These are phyloP conservation scores for Meghimatium bilineatum DNA, from an alignment of 2,888 invertebrate species.

Conservation along the genomic window DNA sequence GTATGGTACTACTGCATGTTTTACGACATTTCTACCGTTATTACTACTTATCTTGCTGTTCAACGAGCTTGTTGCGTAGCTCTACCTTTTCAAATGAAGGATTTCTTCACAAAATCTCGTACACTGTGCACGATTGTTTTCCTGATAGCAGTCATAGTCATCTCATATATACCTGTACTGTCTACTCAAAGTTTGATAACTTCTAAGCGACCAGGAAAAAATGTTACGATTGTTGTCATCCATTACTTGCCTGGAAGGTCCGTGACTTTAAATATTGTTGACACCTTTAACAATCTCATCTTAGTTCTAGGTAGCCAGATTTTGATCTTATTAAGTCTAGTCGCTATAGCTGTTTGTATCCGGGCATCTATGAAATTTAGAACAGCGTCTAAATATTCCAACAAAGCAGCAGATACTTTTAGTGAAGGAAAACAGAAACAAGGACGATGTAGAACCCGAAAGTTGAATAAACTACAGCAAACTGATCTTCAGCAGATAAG, in stretches of 20 bases:
- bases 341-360: neutral
- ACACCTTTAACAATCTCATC: neutral
- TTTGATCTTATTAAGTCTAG: neutral
- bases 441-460: neutral
- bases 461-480: neutral
- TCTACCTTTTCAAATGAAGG: neutral
- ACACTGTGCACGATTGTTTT: neutral
- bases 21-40: neutral
- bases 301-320: neutral
- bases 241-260: neutral
- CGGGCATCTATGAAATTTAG: neutral
- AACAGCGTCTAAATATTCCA: neutral
- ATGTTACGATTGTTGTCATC: neutral
- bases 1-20: neutral
- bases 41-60: neutral
- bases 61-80: neutral
- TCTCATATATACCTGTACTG: neutral
- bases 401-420: neutral
- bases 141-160: neutral
- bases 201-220: neutral
- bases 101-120: neutral
- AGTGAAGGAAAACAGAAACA: neutral
- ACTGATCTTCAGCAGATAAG: too few species aligned
- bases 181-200: neutral
- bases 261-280: neutral